Base-by-base conservation (phyloP, 2,797 vertebrate species). In the Cirrhinus mrigala region DNA sequence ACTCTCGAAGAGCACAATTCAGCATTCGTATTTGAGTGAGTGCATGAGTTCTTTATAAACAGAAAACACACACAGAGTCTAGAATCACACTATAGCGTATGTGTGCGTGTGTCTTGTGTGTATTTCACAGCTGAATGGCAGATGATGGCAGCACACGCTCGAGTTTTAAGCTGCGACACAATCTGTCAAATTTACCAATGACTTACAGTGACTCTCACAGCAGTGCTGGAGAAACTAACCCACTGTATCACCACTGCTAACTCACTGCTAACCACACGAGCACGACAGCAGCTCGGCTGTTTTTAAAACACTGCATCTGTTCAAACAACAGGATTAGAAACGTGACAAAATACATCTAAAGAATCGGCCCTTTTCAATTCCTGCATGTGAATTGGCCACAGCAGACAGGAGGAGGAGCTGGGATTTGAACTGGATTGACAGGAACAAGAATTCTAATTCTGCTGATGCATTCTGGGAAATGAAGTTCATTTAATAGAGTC, bases 401-500 rank as follows among this genome's bases (percentile, higher is more conserved):
- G n/a, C 24, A 33, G 24, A 74, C 24, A 29, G 46, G 8, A 29
- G 8, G 6, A 16, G 15, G 62, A 64, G 62, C 6, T 64, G 14
- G 15, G 62, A 64, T 29, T 64, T 64, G 27, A 64, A 29, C 16
- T 29, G 48, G n/a, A 29, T 15, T 3, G 2, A 27, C 2, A 33
- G 16, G 10, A 75, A 52, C 16, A 52, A 33, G 10, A 33, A 75
- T 11, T 54, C 3, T 12, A 37, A 14, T 54, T 22, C 71, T 2
- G 24, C 71, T 74, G 73, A 54, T 75, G 48, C 27, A 54, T 75
- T 75, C 73, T 75, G 73, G 73, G 73, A 75, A 75, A 33, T 22
- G 16, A 29, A 54, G 48, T 75, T 75, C 2, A 33, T 12, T 12
- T 1, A 11, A 12, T 7, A 20, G 27, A 54, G 69, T 12, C 9